phyloP scores from a whole-genome alignment of 2,888 invertebrate species.

The Empis stercorea region DNA sequence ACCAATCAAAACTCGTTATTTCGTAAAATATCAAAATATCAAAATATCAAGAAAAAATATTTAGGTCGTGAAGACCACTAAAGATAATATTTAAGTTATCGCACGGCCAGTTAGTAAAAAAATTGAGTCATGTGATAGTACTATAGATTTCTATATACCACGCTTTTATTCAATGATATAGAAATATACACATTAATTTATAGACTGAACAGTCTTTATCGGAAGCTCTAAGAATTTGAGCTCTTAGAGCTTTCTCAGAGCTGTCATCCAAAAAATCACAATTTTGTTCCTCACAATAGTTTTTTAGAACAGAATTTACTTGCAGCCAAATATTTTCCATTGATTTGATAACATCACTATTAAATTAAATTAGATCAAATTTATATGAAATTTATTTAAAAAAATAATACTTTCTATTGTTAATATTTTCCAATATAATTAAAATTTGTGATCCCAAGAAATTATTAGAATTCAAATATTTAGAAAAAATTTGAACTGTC shows the following conservation, averaged over 20 bases:
- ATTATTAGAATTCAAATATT: constrained; percentile 27
- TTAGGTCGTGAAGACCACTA: too few species aligned
- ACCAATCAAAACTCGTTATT: too few species aligned
- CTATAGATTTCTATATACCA: too few species aligned
- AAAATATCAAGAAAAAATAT: too few species aligned
- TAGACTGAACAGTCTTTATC: constrained; percentile 28
- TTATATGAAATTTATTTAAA: not conserved
- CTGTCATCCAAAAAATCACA: constrained; percentile 20
- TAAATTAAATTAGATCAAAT: constrained; percentile 6
- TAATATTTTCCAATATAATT: constrained; percentile 27
- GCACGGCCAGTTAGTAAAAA: too few species aligned
- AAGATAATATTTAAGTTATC: too few species aligned
- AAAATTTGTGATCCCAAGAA: constrained; percentile 28
- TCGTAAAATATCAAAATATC: too few species aligned
- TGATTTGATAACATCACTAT: constrained; percentile 23
- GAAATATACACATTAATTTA: constrained; percentile 27
- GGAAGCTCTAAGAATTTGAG: constrained; percentile 26
- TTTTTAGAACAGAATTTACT: constrained; percentile 26
- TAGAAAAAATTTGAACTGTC: constrained; percentile 30
- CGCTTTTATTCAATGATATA: too few species aligned
- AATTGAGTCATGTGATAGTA: too few species aligned
- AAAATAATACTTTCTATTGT: constrained; percentile 22
- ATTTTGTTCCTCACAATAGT: constrained; percentile 21
- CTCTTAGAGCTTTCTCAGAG: constrained; percentile 24
- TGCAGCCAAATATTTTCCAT: constrained; percentile 31